Percentiles rank a stretch among this genome's conserved stretches.
These are phyloP conservation scores for Carpatolechia fugitivella DNA, from an alignment of 2,888 invertebrate species.

Conservation along the genomic window DNA sequence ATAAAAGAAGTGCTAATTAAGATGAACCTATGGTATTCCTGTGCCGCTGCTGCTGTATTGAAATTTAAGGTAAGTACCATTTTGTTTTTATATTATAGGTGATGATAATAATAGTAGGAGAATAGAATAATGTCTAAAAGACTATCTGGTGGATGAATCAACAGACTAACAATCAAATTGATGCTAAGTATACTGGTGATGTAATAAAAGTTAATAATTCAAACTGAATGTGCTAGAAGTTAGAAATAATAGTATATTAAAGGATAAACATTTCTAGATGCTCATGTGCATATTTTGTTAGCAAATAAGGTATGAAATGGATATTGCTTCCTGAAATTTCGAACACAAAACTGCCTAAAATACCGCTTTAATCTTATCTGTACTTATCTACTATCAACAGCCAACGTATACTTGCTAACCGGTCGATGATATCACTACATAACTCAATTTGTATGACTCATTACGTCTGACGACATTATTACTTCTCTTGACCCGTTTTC, in stretches of 20 bases:
- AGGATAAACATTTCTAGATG: no score
- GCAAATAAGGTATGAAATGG: not conserved
- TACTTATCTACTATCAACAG: constrained; percentile 14
- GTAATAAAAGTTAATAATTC: not conserved
- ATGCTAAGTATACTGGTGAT: not conserved
- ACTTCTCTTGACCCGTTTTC: not conserved
- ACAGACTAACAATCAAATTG: not conserved
- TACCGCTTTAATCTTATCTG: constrained; percentile 1
- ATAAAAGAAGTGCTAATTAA: not conserved
- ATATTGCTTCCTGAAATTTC: not conserved
- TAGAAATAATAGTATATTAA: not conserved
- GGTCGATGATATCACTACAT: constrained; percentile 21
- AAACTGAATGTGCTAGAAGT: not conserved
- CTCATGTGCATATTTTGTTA: not conserved
- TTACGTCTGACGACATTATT: constrained; percentile 27
- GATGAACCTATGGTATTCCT: not conserved
- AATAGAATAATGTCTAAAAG: not conserved
- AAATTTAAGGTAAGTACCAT: not conserved
- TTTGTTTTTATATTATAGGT: no score
- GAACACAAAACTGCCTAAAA: not conserved
- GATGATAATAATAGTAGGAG: no score
- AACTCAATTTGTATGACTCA: constrained; percentile 27
- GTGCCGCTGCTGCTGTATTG: not conserved
- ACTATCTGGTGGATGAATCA: not conserved
- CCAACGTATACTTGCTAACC: not conserved